Base-by-base conservation (phyloP, 2,888 invertebrate species). In the Loripinus fragilis region DNA sequence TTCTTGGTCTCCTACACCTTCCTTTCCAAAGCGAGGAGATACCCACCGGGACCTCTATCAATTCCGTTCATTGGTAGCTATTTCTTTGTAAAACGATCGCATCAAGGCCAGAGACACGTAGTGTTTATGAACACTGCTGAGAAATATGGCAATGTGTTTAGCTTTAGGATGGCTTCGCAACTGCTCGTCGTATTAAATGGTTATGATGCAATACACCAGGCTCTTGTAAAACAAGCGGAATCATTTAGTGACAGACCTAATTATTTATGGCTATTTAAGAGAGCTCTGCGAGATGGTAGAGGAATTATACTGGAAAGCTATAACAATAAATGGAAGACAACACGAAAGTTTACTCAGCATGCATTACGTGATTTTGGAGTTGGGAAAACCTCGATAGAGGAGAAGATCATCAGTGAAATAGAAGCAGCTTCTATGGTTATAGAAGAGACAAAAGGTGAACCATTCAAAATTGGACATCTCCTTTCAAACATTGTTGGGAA, bases 321-420 rank as follows among this genome's bases (percentile, higher is more conserved):
- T 33, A 60, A 60, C 0, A 73, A 86, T 1, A 50, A 65, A 7
- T 86, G 83, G 85, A 85, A 79, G 60, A 74, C 77, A 2, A 33
- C 83, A 10, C 71, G 84, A 5, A 69, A 76, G 20, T 83, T 86
- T 50, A 71, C 81, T 0, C 38, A 86, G 20, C 79, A 79, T 15
- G 74, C 84, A 0, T 67, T 87, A 52, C 60, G 86, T 8, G 85
- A 85, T 76, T 84, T 86, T 42, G 86, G 86, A 28, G 83, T 86
- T 20, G 88, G 86, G 7, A 86, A 85, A 70, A 78, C 75, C 8
- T 82, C 81, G 10, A 38, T 86, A 3, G 88, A 88, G 72, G 83
- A 86, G 33, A 83, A 81, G 20, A 84, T 86, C 30, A 28, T 77
- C 25, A 71, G 67, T 2, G 86, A 88, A 71, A 71, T 84, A 0